Evolutionary conservation across 2,797 vertebrate genomes (phyloP).

Genomic region (Cetoscarus ocellatus): DNA sequence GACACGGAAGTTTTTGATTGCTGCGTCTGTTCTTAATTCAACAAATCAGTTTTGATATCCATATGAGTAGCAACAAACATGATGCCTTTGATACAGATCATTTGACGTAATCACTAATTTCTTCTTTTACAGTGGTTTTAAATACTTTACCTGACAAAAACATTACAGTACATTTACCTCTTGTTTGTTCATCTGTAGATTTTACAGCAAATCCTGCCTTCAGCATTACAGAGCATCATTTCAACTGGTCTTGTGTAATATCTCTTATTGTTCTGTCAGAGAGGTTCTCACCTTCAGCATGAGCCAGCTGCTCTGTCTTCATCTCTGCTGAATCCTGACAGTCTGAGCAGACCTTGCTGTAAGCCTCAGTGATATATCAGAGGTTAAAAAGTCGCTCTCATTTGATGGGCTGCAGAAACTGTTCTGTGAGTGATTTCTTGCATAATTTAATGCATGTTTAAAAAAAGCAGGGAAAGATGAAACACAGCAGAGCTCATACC

Average conservation of each 20-base stretch:
- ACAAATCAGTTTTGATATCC: too few relatives aligned
- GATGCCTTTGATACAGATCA: too few relatives aligned
- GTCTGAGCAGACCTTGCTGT: conserved; percentile 36
- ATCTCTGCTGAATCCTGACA: conserved; percentile 31
- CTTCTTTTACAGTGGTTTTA: too few relatives aligned
- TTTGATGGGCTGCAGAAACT: conserved; percentile 2
- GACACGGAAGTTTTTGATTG: too few relatives aligned
- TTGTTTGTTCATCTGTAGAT: too few relatives aligned
- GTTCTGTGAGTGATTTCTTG: conserved; percentile 1
- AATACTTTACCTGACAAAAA: too few relatives aligned
- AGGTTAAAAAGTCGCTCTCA: conserved; percentile 24
- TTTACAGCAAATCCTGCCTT: too few relatives aligned
- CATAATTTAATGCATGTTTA: neutral
- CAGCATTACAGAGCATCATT: neutral
- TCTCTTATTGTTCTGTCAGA: neutral
- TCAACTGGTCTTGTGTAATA: conserved; percentile 25
- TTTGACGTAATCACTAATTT: too few relatives aligned
- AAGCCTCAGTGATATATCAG: conserved; percentile 27
- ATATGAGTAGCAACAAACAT: too few relatives aligned
- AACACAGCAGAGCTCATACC: conserved; percentile 24
- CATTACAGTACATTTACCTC: too few relatives aligned
- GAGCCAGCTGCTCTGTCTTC: conserved; percentile 50
- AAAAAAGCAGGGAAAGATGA: conserved; percentile 10
- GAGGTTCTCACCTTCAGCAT: conserved; percentile 25
- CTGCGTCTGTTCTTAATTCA: too few relatives aligned